These are phyloP conservation scores for Beris chalybata DNA, from an alignment of 2,888 invertebrate species.

Conservation along the genomic window DNA sequence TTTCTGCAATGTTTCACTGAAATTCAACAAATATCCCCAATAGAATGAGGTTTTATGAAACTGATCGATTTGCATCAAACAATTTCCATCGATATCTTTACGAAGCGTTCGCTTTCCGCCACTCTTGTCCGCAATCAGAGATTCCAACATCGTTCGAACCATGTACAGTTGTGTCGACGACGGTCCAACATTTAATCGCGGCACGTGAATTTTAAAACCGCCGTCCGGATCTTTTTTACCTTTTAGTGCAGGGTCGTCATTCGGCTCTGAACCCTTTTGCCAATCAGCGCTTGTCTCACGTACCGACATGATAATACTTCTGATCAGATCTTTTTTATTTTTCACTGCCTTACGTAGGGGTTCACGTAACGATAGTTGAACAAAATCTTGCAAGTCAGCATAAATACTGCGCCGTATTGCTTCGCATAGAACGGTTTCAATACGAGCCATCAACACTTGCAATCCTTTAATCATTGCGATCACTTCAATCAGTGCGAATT, in stretches of 20 bases:
- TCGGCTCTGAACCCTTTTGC: slow-evolving; percentile 88
- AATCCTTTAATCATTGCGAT: slow-evolving; percentile 99
- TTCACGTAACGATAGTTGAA: slow-evolving; percentile 84
- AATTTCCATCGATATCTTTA: slow-evolving; percentile 95
- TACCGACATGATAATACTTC: slow-evolving; percentile 95
- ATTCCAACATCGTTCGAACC: slow-evolving; percentile 98
- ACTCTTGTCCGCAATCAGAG: slow-evolving; percentile 95
- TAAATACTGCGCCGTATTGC: slow-evolving; percentile 91
- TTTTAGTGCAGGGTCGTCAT: slow-evolving; percentile 86
- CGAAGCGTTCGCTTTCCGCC: slow-evolving; percentile 91
- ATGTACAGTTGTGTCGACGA: slow-evolving; percentile 95
- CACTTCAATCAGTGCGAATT: slow-evolving; percentile 96
- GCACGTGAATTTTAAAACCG: slow-evolving; percentile 89
- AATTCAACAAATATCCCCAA: slow-evolving; percentile 92
- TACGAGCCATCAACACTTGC: slow-evolving; percentile 93
- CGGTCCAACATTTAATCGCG: slow-evolving; percentile 89
- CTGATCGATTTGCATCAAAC: slow-evolving; percentile 88
- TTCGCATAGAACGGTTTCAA: slow-evolving; percentile 95
- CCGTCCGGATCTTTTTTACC: slow-evolving; percentile 94
- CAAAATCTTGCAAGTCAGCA: slow-evolving; percentile 95
- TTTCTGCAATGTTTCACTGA: slow-evolving; percentile 89
- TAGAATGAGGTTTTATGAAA: slow-evolving; percentile 97
- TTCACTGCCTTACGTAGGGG: slow-evolving; percentile 95
- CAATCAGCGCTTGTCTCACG: slow-evolving; percentile 97
- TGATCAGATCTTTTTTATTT: slow-evolving; percentile 94